Evolutionary conservation across 2,797 vertebrate species (phyloP), one percentile per base, ranked within the genome.

Genomic region (Graptemys geographica): DNA sequence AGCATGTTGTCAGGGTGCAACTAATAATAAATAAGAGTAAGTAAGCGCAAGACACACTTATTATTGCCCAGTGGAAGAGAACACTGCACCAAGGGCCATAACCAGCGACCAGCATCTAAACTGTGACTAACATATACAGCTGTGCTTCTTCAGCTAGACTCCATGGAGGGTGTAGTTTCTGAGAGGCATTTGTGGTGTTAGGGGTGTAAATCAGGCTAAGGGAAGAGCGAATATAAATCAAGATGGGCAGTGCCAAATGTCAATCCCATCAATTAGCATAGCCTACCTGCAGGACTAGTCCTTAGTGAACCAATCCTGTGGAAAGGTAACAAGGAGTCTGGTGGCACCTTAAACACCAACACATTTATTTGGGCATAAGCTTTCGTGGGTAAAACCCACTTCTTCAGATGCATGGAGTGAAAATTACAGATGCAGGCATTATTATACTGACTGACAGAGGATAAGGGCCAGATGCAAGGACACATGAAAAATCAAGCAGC

Each of bases 11-110:
- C 16, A 7, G 72, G 90, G 80, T 37, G 86, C 85, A 96, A 86
- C 79, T 92, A 92, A 87, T 74, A 94, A 57, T 44, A 84, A 91
- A 59, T 12, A 28, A 31, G 4, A 59, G 28, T 59, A 59, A 59
- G 57, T 31, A 27, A 5, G 65, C 89, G 74, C n/a, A 94, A 86
- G 88, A 90, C 81, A 80, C 84, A 82, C 27, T 87, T 83, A 18
- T 2, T 3, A 87, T 16, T 59, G 62, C 88, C 78, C 86, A 81
- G 55, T 23, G 44, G 57, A 95, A 91, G 86, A 93, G 94, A 96
- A 90, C 16, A 86, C 74, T 91, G 65, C n/a, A 28, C 87, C 87
- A 85, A 23, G 25, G 74, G 11, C 57, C 92, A 74, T 82, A 86
- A 37, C 8, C 2, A 0, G 78, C 65, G 62, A 59, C 84, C 16